Evolutionary conservation across 2,113 vertebrate genomes (phyloP).

Genomic region (Callipepla squamata): DNA sequence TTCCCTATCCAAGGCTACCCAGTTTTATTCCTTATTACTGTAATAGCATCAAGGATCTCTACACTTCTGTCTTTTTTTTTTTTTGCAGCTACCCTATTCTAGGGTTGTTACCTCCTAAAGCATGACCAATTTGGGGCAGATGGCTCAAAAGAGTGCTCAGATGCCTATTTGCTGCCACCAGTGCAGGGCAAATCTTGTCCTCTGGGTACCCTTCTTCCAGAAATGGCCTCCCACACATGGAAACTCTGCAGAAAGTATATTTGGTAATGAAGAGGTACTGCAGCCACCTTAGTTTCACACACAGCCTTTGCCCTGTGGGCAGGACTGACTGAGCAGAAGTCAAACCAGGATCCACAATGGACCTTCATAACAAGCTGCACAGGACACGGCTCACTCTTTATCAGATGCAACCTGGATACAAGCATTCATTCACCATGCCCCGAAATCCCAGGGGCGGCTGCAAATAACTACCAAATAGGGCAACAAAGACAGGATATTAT

Average conservation of each 20-base stretch:
- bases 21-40: neutral
- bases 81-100: neutral
- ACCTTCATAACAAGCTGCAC: neutral
- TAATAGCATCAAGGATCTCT: neutral
- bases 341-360: neutral
- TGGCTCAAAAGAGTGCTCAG: neutral
- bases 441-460: neutral
- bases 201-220: conserved; percentile 12
- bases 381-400: neutral
- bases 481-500: neutral
- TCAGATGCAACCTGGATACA: neutral
- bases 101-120: conserved; percentile 19
- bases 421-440: neutral
- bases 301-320: neutral
- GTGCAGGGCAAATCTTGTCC: neutral
- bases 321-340: neutral
- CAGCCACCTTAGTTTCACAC: neutral
- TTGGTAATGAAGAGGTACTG: neutral
- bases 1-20: neutral
- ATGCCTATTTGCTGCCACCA: neutral
- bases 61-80: neutral
- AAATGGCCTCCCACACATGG: neutral
- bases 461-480: neutral
- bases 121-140: neutral
- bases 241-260: neutral